Base-by-base conservation (phyloP, 2,113 vertebrate genomes). In the Promerops cafer region DNA sequence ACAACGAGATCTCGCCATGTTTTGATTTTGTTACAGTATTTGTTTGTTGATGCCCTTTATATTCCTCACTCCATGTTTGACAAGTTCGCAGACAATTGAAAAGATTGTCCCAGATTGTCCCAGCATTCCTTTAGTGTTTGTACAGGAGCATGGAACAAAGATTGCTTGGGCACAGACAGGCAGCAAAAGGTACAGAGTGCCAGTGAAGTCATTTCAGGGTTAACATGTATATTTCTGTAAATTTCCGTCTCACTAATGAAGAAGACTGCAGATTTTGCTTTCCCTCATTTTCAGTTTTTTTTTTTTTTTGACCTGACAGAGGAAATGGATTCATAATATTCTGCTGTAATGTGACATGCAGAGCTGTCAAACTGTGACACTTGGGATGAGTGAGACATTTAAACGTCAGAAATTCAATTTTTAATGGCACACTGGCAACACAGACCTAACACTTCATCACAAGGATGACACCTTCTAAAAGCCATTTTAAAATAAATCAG, bases 401-500 rank as follows among this genome's bases (percentile, higher is more conserved):
- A 78, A 96, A 93, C 10, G 9, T 88, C 86, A 95, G 90, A 92
- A 96, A 95, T 90, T 56, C 93, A 93, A 33, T 90, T 97, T 96
- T 90, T 95, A 96, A 95, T 96, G 93, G 85, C 96, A 90, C 80
- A 56, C 89, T 96, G 93, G 86, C 95, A 96, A 89, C 79, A 89
- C 16, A 94, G 92, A 89, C 72, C 93, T 90, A 92, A 90, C 88
- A 87, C 96, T 96, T 96, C 90, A 97, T 94, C 94, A 96, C 69
- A 92, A 93, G 76, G 45, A 92, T 95, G 96, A 96, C 94, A 96
- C 91, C 75, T 89, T 81, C 93, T 92, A 93, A 96, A 93, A 96
- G 93, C 96, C 81, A 72, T 42, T 96, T 90, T 94, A 90, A 96
- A 97, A 96, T 94, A 93, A 96, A 95, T 94, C 94, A 95, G 80